A percentile compares a stretch with the other conserved stretches of the same genome.
Evolutionary conservation across 2,888 invertebrate species (phyloP).

Genomic region (Ichneumon xanthorius): DNA sequence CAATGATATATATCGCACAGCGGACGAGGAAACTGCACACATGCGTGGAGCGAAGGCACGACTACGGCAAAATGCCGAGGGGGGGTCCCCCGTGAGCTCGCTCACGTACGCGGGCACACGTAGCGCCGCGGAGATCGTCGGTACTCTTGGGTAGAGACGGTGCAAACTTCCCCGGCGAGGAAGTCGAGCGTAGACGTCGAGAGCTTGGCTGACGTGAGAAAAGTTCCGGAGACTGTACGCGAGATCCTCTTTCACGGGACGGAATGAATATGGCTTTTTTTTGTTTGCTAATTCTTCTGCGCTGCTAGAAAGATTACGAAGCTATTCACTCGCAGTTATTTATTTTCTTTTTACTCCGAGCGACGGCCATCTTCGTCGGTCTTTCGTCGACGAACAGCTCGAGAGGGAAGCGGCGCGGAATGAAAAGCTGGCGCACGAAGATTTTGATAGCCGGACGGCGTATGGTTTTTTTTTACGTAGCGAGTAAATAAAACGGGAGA

Average conservation of each 20-base stretch:
- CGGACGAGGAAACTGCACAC: neutral
- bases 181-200: neutral
- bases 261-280: neutral
- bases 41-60: neutral
- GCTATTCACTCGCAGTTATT: neutral
- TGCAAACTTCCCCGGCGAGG: neutral
- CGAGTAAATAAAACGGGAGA: slow-evolving; percentile 42
- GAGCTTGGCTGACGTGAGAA: neutral
- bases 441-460: slow-evolving; percentile 30
- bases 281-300: neutral
- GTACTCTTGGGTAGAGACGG: neutral
- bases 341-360: neutral
- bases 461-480: slow-evolving; percentile 19
- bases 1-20: neutral
- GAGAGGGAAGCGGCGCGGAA: neutral
- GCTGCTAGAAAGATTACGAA: neutral
- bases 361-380: neutral
- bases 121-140: neutral
- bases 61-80: neutral
- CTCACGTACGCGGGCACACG: slow-evolving; percentile 10
- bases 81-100: neutral
- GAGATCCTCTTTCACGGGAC: neutral
- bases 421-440: neutral
- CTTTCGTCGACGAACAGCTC: neutral
- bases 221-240: neutral